phyloP scores from a whole-genome alignment of 2,888 invertebrate genomes.

The Ophioninae sp. region DNA sequence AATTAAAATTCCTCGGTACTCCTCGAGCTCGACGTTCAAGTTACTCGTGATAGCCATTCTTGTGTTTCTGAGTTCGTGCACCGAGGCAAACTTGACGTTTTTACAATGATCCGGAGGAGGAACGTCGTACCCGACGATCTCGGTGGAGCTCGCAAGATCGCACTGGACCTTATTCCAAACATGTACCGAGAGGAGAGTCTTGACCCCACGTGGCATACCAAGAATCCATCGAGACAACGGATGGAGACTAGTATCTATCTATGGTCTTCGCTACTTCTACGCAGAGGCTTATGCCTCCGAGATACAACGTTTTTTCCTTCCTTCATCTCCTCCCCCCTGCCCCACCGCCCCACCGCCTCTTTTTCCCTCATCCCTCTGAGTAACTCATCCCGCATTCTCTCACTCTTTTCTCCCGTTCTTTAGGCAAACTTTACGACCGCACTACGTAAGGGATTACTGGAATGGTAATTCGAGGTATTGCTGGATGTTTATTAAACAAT shows the following conservation, averaged over 20 bases:
- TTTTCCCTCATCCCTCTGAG: conserved; percentile 10
- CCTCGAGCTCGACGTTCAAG: conserved; percentile 3
- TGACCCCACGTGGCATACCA: conserved; percentile 71
- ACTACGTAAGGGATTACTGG: background rate
- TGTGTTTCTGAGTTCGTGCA: conserved; percentile 41
- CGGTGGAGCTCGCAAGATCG: conserved; percentile 54
- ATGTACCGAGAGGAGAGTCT: conserved; percentile 74
- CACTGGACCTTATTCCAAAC: conserved; percentile 68
- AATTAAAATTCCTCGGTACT: conserved; percentile 36
- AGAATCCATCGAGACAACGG: conserved; percentile 71
- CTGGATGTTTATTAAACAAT: background rate
- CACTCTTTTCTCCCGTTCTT: conserved; percentile 14
- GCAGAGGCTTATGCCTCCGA: conserved; percentile 8
- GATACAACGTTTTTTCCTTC: too few relatives aligned
- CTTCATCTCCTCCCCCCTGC: background rate
- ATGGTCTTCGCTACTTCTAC: conserved; percentile 64
- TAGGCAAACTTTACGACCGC: conserved; percentile 6
- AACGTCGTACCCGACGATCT: conserved; percentile 61
- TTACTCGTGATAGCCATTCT: conserved; percentile 47
- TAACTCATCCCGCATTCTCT: conserved; percentile 21
- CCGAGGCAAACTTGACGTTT: conserved; percentile 48
- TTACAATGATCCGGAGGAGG: conserved; percentile 44
- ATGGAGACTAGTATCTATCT: conserved; percentile 69
- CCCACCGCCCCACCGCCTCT: conserved; percentile 2
- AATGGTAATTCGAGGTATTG: background rate